A percentile compares a stretch with the other conserved stretches of the same genome.
Evolutionary conservation across 2,113 vertebrate genomes (phyloP).

Genomic region (Urocolius indicus): DNA sequence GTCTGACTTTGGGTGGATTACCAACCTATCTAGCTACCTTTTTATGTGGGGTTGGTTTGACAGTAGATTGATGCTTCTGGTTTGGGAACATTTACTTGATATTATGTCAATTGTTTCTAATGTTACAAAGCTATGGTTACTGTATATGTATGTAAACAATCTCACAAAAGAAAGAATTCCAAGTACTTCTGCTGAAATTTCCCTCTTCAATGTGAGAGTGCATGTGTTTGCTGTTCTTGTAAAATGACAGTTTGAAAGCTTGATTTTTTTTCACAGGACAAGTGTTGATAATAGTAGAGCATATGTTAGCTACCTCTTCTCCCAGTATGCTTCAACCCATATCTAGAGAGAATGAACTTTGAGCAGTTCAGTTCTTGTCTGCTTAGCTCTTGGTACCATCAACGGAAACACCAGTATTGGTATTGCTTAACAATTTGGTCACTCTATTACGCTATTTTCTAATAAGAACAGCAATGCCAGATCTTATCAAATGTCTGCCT

Average conservation of each 20-base stretch:
- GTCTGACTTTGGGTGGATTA: background rate
- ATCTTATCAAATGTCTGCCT: background rate
- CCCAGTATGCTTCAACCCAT: background rate
- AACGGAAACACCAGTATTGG: background rate
- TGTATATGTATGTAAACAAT: background rate
- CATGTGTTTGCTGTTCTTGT: background rate
- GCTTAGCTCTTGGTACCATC: background rate
- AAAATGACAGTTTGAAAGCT: constrained; percentile 49
- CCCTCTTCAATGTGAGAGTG: constrained; percentile 15
- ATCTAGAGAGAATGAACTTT: constrained; percentile 1
- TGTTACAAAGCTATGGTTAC: background rate
- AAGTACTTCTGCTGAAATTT: constrained; percentile 11
- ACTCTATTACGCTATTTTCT: background rate
- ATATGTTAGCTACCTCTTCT: constrained; percentile 39
- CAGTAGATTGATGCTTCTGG: background rate
- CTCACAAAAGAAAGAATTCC: constrained; percentile 10
- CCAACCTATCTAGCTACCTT: background rate
- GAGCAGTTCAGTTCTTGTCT: background rate
- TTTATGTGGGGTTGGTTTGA: background rate
- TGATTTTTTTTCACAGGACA: constrained; percentile 57
- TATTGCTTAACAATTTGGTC: background rate
- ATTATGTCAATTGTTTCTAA: background rate
- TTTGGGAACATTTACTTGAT: background rate
- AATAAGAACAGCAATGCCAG: background rate
- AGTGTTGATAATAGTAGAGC: constrained; percentile 33